phyloP scores from a whole-genome alignment of 2,888 invertebrate genomes.

The Latrodectus hesperus region DNA sequence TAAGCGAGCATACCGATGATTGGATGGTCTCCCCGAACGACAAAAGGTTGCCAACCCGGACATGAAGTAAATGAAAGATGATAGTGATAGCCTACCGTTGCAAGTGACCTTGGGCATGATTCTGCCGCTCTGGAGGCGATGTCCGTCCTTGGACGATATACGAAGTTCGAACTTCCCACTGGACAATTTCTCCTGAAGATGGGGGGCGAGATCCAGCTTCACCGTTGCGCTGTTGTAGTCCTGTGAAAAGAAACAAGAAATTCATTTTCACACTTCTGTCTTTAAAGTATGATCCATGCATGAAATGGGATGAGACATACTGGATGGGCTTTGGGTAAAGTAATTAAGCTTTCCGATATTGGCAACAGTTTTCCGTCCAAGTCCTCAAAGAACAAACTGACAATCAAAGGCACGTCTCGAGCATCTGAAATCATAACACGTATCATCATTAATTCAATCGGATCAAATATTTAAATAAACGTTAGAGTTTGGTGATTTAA shows the following conservation, averaged over 20 bases:
- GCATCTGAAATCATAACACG: conserved; percentile 43
- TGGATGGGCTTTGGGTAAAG: conserved; percentile 76
- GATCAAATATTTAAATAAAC: no score
- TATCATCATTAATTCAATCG: no score
- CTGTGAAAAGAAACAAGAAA: conserved; percentile 28
- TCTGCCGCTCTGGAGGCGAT: conserved; percentile 68
- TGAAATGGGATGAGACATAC: conserved; percentile 58
- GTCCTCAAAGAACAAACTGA: conserved; percentile 68
- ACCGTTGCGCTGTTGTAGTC: conserved; percentile 65
- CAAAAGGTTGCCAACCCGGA: background rate
- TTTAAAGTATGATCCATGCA: background rate
- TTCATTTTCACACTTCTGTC: background rate
- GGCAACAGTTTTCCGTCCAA: conserved; percentile 34
- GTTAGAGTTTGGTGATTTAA: no score
- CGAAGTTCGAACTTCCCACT: conserved; percentile 53
- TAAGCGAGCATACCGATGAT: background rate
- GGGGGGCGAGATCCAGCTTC: conserved; percentile 66
- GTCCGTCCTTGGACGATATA: conserved; percentile 60
- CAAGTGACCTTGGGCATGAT: conserved; percentile 71
- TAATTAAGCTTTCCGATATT: conserved; percentile 76
- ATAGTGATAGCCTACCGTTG: conserved; percentile 66
- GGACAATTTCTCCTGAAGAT: conserved; percentile 48
- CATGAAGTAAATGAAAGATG: background rate
- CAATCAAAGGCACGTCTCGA: conserved; percentile 81
- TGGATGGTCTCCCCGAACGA: background rate